These are phyloP conservation scores for Trichopria drosophilae DNA, from an alignment of 2,888 invertebrate genomes.

Conservation along the genomic window DNA sequence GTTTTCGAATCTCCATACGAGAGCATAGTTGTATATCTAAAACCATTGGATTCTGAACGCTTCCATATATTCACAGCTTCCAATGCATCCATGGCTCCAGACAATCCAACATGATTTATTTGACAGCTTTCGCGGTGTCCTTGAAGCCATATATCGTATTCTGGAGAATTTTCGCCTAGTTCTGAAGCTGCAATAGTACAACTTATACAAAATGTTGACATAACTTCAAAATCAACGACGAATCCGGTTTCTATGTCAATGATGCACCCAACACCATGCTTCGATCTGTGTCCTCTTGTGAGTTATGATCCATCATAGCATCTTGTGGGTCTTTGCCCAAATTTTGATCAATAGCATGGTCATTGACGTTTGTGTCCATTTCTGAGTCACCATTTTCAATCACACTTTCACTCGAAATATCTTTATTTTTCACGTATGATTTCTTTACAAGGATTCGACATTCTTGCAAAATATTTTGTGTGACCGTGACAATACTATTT, in stretches of 20 bases:
- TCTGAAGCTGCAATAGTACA: constrained; percentile 25
- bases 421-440: too few relatives aligned
- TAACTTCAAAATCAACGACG: constrained; percentile 29
- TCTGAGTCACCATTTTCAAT: too few relatives aligned
- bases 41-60: constrained; percentile 29
- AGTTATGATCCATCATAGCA: constrained; percentile 34
- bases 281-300: constrained; percentile 33
- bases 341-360: too few relatives aligned
- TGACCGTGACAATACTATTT: too few relatives aligned
- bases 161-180: constrained; percentile 24
- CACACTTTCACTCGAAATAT: too few relatives aligned
- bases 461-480: too few relatives aligned
- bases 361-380: too few relatives aligned
- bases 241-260: constrained; percentile 29
- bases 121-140: constrained; percentile 28
- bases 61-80: constrained; percentile 27
- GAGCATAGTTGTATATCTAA: constrained; percentile 22
- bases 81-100: constrained; percentile 31
- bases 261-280: constrained; percentile 32
- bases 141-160: constrained; percentile 33
- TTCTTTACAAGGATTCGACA: too few relatives aligned
- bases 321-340: too few relatives aligned
- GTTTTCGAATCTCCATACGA: constrained; percentile 31
- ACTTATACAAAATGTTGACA: constrained; percentile 31
- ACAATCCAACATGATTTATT: constrained; percentile 31